phyloP scores from a whole-genome alignment of 2,113 vertebrate species.

The Chunga burmeisteri region DNA sequence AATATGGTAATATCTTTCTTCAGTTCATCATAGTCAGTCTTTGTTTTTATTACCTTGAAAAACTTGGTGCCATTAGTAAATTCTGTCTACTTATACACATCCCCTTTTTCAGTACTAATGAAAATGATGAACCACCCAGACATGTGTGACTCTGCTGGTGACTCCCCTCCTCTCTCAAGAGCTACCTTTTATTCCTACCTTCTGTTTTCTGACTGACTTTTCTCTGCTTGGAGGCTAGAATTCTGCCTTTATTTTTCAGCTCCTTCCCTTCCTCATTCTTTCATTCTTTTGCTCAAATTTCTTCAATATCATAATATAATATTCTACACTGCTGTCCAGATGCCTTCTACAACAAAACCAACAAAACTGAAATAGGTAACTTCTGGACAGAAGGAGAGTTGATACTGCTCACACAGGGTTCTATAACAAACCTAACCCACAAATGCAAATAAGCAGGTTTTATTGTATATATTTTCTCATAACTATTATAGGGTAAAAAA shows the following conservation, averaged over 20 bases:
- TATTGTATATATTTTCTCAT: not conserved
- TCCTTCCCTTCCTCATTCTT: not conserved
- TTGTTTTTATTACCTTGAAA: not conserved
- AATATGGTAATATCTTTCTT: not conserved
- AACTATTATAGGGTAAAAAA: fast-evolving
- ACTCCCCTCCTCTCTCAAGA: not conserved
- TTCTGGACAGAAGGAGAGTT: not conserved
- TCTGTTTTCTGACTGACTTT: not conserved
- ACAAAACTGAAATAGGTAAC: not conserved
- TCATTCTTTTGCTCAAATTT: not conserved
- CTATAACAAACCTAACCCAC: not conserved
- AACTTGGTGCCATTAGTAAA: not conserved
- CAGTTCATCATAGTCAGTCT: not conserved
- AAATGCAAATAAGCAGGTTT: not conserved
- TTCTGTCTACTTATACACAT: not conserved
- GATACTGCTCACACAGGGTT: not conserved
- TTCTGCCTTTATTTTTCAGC: not conserved
- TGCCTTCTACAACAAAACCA: not conserved
- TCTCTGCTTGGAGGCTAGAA: not conserved
- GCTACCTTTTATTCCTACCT: not conserved
- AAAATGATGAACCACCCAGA: not conserved
- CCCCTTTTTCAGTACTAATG: not conserved
- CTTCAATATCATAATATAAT: not conserved
- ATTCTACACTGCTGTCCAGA: not conserved
- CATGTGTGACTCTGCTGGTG: not conserved